Percentiles rank a stretch among this genome's conserved stretches.
Evolutionary conservation across 2,888 invertebrate species (phyloP).

Genomic region (Amiota minor): DNA sequence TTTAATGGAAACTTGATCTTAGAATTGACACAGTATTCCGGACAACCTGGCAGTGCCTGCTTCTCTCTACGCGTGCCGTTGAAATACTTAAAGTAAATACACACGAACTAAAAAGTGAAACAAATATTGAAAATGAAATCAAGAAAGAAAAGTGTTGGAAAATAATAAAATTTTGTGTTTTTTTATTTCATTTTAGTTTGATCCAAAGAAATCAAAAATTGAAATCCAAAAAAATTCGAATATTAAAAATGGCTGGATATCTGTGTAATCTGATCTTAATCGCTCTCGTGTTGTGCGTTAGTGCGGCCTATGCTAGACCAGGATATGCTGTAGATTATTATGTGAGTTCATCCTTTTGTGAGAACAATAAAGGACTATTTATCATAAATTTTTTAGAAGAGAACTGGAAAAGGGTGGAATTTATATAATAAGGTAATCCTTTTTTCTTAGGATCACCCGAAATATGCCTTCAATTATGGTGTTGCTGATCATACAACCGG

Average conservation of each 20-base stretch:
- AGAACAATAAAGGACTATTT: neutral
- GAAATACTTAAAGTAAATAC: constrained; percentile 59
- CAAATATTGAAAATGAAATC: constrained; percentile 32
- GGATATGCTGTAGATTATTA: constrained; percentile 77
- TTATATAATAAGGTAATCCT: neutral
- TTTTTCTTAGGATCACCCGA: constrained; percentile 75
- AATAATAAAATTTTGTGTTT: constrained; percentile 35
- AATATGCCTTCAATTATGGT: constrained; percentile 79
- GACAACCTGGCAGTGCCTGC: constrained; percentile 69
- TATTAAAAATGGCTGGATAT: constrained; percentile 62
- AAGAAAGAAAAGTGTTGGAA: constrained; percentile 29
- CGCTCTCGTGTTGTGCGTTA: constrained; percentile 66
- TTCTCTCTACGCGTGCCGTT: constrained; percentile 67
- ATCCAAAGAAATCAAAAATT: constrained; percentile 29
- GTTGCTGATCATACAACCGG: constrained; percentile 77
- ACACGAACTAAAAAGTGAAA: constrained; percentile 25
- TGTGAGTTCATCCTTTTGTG: constrained; percentile 74
- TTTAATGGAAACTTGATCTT: constrained; percentile 72
- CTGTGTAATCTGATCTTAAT: constrained; percentile 64
- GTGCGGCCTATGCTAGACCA: constrained; percentile 68
- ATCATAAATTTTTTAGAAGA: neutral
- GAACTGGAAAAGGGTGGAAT: neutral
- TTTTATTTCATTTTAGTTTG: constrained; percentile 51
- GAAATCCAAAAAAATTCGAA: constrained; percentile 32
- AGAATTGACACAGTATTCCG: constrained; percentile 74